Evolutionary conservation across 2,113 vertebrate species (phyloP), one percentile per base, ranked within the genome.

Genomic region (Salvelinus sp.): DNA sequence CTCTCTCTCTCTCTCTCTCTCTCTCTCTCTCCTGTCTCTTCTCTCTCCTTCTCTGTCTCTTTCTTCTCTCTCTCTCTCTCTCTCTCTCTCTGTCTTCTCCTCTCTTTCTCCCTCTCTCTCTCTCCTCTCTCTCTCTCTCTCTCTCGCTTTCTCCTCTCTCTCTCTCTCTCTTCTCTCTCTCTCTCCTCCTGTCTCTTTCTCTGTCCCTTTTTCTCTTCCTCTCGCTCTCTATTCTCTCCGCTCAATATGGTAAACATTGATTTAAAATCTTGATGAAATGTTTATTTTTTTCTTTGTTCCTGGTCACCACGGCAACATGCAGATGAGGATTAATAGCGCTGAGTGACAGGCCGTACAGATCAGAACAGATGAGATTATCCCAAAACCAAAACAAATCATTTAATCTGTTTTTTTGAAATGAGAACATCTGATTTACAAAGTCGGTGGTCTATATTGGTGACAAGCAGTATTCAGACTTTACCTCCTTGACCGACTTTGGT

Each of bases 231-330:
- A 2, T 44, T 44, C n/a, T 44, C 38, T 44, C 66, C 47, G 50
- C 60, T 60, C 57, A 23, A 6, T n/a, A 22, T 6, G 58, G 58
- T 62, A 62, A 62, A 62, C n/a, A 62, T 62, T 62, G 18, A 62
- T 62, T n/a, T 62, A 62, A 62, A 62, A n/a, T n/a, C 58, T 62
- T 85, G 80, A 76, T 80, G 78, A 68, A 68, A 85, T 80, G 58
- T 74, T 25, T 10, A 44, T 10, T 44, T 44, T 44, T 44, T 9
- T 44, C 28, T 23, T 58, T 87, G 79, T 85, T 69, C 50, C 50
- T 14, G 30, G 69, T 81, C 63, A 66, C 79, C 79, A 76, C 71
- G 54, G 79, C 44, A 82, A 81, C 76, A 62, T 57, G 18, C 60
- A 4, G 1, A 70, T 58, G 68, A 72, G 57, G 20, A 13, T 28